Base-by-base conservation (phyloP, 2,113 vertebrate species). In the Scomber japonicus region DNA sequence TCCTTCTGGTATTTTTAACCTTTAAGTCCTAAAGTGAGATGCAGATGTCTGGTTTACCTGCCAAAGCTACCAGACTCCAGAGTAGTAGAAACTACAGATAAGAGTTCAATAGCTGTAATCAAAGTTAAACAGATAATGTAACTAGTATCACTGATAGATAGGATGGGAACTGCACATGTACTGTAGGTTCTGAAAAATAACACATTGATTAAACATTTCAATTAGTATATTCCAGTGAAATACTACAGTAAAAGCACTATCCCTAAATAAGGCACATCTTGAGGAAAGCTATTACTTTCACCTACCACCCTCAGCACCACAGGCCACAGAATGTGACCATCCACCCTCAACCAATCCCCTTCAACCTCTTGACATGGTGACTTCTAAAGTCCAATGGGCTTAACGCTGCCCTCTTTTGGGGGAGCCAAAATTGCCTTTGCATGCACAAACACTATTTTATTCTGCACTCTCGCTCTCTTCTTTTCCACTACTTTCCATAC, bases 381-480 rank as follows among this genome's bases (percentile, higher is more conserved):
- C 75, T 87, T 80, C 40, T 56, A 35, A 85, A 83, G 65, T 74
- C 71, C 65, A 78, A 48, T 51, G 69, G 82, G 65, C 57, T 88
- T 71, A 81, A 59, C 31, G 2, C 46, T 82, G 72, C 72, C 75
- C 75, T 78, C 69, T 75, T 86, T 78, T 54, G 24, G 59, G 12
- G n/a, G 40, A 75, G 81, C 62, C 73, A 77, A 74, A 85, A 86
- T 73, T 84, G 56, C 82, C 66, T 77, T 78, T 89, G 83, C 83
- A 83, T 64, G 80, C 75, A 61, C 81, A 72, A 73, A 84, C 63
- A 70, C 79, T 31, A 78, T 89, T 89, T 76, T 48, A 72, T 78
- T 73, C 55, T 69, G 75, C 56, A 51, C 45, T 51, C 16, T 5
- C 45, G 0, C 50, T 16, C 49, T 17, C 45, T 16, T 45, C 70